Percentiles rank a stretch among this genome's conserved stretches.
Conservation (phyloP, 2,797 vertebrate species). For the Sebastiscus tertius region DNA sequence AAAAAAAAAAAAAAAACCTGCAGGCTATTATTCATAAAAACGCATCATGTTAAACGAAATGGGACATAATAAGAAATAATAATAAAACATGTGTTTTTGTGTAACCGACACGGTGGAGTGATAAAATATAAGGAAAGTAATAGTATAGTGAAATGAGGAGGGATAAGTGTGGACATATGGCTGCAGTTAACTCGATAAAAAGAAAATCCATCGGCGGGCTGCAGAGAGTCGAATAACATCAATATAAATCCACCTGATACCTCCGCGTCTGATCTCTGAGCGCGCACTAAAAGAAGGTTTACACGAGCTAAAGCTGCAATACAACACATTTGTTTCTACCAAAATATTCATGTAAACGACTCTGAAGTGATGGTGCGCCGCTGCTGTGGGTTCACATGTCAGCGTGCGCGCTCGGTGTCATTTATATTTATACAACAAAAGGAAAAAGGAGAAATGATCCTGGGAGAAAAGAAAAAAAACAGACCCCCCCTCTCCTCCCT, state of each 20-base stretch:
- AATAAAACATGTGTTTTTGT: neutral
- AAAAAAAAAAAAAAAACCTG: too few relatives aligned
- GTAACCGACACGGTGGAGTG: neutral
- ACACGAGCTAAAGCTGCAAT: neutral
- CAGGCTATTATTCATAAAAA: neutral
- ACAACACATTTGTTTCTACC: constrained; percentile 4
- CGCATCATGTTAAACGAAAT: neutral
- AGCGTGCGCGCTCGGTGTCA: constrained; percentile 24
- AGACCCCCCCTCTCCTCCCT: neutral
- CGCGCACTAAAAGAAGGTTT: neutral
- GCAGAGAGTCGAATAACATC: constrained; percentile 41
- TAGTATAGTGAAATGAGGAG: neutral
- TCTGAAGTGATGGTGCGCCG: constrained; percentile 3
- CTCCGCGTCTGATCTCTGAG: constrained; percentile 3
- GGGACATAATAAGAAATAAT: neutral
- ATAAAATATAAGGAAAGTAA: neutral
- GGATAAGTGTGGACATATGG: constrained; percentile 37
- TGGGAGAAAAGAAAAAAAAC: constrained; percentile 47
- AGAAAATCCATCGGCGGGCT: constrained; percentile 5
- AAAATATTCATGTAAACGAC: neutral
- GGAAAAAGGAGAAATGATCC: constrained; percentile 72
- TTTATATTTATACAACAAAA: constrained; percentile 73
- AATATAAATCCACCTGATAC: constrained; percentile 58
- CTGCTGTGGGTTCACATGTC: constrained; percentile 28
- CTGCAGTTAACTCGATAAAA: constrained; percentile 31